Percentiles rank a stretch among this genome's conserved stretches.
Evolutionary conservation across 2,797 vertebrate species (phyloP).

Genomic region (Hemitrygon akajei): DNA sequence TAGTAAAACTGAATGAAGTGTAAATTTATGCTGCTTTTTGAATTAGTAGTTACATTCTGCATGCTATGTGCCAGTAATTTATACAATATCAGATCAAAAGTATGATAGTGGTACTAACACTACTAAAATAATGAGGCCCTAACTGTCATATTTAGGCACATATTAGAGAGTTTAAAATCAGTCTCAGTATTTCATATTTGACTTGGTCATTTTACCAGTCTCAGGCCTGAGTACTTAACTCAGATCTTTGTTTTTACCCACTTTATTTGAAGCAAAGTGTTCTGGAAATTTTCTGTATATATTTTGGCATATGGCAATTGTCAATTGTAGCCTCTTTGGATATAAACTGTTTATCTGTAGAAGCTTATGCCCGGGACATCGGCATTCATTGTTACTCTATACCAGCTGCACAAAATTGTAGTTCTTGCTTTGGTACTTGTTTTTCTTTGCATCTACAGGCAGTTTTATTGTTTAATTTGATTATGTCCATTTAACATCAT

Average conservation of each 20-base stretch:
- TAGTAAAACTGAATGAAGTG: background rate
- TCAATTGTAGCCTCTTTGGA: background rate
- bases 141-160: background rate
- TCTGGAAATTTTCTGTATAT: background rate
- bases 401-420: background rate
- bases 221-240: background rate
- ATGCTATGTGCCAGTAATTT: background rate
- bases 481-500: background rate
- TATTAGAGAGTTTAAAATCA: background rate
- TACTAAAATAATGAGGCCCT: background rate
- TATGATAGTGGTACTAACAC: background rate
- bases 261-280: background rate
- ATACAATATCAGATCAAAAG: background rate
- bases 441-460: background rate
- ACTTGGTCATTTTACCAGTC: background rate
- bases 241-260: background rate
- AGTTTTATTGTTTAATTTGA: background rate
- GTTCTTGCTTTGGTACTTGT: background rate
- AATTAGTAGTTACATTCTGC: background rate
- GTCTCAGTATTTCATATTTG: background rate
- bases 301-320: background rate
- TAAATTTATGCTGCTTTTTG: background rate
- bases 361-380: background rate
- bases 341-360: background rate
- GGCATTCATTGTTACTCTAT: too few relatives aligned